Evolutionary conservation across 1,140 invertebrate genomes (phyloP).

Genomic region (Temnothorax nylanderi): DNA sequence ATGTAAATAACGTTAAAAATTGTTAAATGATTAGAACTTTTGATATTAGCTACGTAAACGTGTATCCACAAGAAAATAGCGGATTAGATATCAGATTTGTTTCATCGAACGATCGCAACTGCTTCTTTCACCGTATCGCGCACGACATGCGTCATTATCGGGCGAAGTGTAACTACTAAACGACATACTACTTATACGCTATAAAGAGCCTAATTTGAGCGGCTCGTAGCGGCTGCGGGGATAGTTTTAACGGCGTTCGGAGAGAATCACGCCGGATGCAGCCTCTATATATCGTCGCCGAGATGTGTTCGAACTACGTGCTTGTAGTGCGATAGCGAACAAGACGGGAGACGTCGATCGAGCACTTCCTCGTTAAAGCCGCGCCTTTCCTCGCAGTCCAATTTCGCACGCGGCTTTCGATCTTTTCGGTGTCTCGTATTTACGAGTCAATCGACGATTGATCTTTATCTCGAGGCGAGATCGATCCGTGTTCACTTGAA

Average conservation of each 20-base stretch:
- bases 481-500: background rate
- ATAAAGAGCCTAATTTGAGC: conserved; percentile 21
- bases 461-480: background rate
- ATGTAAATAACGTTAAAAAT: background rate
- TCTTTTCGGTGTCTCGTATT: conserved; percentile 4
- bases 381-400: conserved; percentile 25
- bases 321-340: conserved; percentile 19
- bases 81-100: background rate
- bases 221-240: background rate
- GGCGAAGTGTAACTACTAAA: background rate
- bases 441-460: background rate
- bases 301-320: conserved; percentile 13
- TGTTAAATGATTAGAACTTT: background rate
- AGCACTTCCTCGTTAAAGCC: conserved; percentile 40
- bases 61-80: background rate
- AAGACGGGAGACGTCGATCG: conserved; percentile 9
- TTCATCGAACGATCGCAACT: background rate
- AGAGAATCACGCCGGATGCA: conserved; percentile 4
- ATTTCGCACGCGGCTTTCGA: conserved; percentile 17
- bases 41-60: background rate
- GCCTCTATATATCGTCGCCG: conserved; percentile 2
- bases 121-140: background rate
- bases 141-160: conserved; percentile 12
- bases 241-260: conserved; percentile 27
- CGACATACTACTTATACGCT: background rate